Conservation (phyloP, 2,113 vertebrate genomes). For the Oophaga pumilio region DNA sequence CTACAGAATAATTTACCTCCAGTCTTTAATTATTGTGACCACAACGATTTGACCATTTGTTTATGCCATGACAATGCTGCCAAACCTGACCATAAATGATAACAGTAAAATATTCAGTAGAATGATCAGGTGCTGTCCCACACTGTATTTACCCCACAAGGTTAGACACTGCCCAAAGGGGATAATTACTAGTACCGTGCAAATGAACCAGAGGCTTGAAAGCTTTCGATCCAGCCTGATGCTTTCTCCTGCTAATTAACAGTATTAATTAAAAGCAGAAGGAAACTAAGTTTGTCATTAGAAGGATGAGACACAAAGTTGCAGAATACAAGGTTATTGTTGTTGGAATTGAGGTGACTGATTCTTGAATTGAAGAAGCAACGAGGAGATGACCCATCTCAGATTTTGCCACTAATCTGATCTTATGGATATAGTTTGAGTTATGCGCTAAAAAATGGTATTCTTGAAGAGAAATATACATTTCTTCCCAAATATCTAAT, state of each 20-base stretch:
- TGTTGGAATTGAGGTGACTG: neutral
- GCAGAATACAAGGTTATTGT: constrained; percentile 39
- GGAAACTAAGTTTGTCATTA: constrained; percentile 32
- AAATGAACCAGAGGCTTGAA: constrained; percentile 18
- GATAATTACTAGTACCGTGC: constrained; percentile 35
- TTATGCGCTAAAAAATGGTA: neutral
- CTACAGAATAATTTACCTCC: too few species aligned
- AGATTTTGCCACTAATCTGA: neutral
- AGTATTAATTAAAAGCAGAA: constrained; percentile 48
- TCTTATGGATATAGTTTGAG: neutral
- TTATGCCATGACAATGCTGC: neutral
- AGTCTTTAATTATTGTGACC: neutral
- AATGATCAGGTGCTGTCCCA: neutral
- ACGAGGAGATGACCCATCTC: neutral
- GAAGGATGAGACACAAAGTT: constrained; percentile 31
- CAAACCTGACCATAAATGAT: neutral
- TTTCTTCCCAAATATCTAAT: neutral
- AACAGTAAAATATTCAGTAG: neutral
- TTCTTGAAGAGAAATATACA: neutral
- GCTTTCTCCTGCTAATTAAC: constrained; percentile 44
- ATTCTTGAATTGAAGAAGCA: constrained; percentile 2
- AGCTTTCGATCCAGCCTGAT: constrained; percentile 21
- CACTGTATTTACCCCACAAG: constrained; percentile 14
- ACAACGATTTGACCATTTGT: neutral
- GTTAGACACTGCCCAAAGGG: constrained; percentile 29